These are phyloP conservation scores for Dasypus novemcinctus DNA, from an alignment of 2,113 vertebrate genomes.

Conservation along the genomic window DNA sequence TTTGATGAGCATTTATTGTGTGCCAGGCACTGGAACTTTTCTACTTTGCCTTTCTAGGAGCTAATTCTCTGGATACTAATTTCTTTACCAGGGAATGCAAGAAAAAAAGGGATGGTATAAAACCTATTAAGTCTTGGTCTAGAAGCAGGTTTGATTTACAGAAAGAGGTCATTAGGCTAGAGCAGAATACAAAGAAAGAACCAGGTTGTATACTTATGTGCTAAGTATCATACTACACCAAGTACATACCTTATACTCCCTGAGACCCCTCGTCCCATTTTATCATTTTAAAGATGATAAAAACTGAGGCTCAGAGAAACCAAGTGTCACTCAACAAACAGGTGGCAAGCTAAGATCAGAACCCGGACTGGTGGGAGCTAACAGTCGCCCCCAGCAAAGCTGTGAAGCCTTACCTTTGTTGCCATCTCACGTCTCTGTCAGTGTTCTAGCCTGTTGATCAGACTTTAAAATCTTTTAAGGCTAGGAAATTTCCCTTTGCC, in stretches of 20 bases:
- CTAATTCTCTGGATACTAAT: neutral
- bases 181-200: neutral
- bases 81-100: neutral
- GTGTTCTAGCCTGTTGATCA: neutral
- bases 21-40: neutral
- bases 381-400: neutral
- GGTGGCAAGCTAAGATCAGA: neutral
- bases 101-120: neutral
- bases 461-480: neutral
- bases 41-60: neutral
- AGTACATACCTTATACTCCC: neutral
- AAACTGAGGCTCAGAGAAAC: neutral
- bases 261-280: neutral
- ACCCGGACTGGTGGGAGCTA: neutral
- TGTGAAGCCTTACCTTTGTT: neutral
- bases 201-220: accelerated
- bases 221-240: accelerated
- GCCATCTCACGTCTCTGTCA: neutral
- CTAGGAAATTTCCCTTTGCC: neutral
- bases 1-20: neutral
- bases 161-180: neutral
- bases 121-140: neutral
- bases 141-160: neutral
- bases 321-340: neutral
- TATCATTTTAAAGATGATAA: neutral